These are phyloP conservation scores for Tethea ocularis DNA, from an alignment of 2,888 invertebrate genomes.

Conservation along the genomic window DNA sequence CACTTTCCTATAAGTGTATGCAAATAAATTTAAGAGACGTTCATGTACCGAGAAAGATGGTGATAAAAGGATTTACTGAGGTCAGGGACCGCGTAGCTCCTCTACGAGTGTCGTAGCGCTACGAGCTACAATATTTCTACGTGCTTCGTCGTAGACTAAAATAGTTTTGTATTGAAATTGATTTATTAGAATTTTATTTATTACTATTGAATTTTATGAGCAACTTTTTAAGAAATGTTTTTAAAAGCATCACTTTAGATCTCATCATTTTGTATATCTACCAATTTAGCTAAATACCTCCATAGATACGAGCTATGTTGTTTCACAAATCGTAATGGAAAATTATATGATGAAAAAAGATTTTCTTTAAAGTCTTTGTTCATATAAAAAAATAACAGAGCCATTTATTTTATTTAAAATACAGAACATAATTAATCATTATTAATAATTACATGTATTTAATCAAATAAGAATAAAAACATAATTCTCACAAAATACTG, in stretches of 20 bases:
- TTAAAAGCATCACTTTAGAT: not conserved
- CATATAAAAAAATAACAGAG: too few species aligned
- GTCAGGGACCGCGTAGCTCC: conserved; percentile 33
- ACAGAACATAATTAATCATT: too few species aligned
- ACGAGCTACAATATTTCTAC: conserved; percentile 37
- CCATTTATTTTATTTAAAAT: too few species aligned
- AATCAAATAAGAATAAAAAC: not conserved
- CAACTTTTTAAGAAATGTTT: not conserved
- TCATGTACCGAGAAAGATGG: conserved; percentile 26
- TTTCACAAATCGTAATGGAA: too few species aligned
- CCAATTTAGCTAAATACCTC: too few species aligned
- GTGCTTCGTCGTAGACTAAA: conserved; percentile 16
- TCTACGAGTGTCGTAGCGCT: conserved; percentile 31
- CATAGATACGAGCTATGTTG: too few species aligned
- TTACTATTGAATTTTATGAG: not conserved
- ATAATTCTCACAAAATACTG: not conserved
- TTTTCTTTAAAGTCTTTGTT: too few species aligned
- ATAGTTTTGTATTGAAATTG: not conserved
- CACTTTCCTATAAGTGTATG: conserved; percentile 20
- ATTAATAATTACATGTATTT: not conserved
- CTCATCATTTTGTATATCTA: too few species aligned
- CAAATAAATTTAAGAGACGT: conserved; percentile 36
- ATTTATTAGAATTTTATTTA: not conserved
- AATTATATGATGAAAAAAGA: too few species aligned
- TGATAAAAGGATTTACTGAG: conserved; percentile 36